Evolutionary conservation across 2,113 vertebrate species (phyloP).

Genomic region (Periophthalmodon schlosseri): DNA sequence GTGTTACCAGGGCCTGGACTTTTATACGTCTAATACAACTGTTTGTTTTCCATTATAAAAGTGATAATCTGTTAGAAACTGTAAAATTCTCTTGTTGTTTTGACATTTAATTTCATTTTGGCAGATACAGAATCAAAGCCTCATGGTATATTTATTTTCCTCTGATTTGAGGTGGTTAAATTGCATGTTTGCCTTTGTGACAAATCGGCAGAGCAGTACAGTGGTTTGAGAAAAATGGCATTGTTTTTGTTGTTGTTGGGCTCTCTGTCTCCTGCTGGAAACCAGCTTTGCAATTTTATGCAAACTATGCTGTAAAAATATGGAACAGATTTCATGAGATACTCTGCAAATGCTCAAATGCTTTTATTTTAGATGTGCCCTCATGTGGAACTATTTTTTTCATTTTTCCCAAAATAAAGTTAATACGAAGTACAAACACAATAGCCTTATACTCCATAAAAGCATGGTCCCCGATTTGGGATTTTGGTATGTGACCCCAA

Average conservation of each 20-base stretch:
- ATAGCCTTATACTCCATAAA: too few relatives aligned
- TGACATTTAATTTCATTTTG: not conserved
- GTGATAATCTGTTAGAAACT: not conserved
- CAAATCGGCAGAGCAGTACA: not conserved
- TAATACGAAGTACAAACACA: too few relatives aligned
- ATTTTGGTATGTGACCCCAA: slow-evolving; percentile 10
- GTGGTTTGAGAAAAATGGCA: not conserved
- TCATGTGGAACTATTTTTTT: too few relatives aligned
- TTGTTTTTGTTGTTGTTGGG: too few relatives aligned
- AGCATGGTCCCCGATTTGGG: too few relatives aligned
- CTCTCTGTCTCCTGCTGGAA: too few relatives aligned
- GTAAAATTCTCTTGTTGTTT: not conserved
- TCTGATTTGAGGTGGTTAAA: not conserved
- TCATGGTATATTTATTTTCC: not conserved
- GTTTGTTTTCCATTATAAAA: not conserved
- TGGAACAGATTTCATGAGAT: too few relatives aligned
- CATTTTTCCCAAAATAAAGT: too few relatives aligned
- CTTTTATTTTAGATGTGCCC: too few relatives aligned
- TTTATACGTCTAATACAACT: not conserved
- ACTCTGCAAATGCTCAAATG: too few relatives aligned
- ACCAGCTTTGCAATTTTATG: too few relatives aligned
- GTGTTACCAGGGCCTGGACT: not conserved
- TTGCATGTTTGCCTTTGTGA: not conserved
- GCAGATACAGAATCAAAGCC: not conserved
- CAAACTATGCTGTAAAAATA: too few relatives aligned